Base-by-base conservation (phyloP, 2,888 invertebrate genomes). In the Biston stratarius region DNA sequence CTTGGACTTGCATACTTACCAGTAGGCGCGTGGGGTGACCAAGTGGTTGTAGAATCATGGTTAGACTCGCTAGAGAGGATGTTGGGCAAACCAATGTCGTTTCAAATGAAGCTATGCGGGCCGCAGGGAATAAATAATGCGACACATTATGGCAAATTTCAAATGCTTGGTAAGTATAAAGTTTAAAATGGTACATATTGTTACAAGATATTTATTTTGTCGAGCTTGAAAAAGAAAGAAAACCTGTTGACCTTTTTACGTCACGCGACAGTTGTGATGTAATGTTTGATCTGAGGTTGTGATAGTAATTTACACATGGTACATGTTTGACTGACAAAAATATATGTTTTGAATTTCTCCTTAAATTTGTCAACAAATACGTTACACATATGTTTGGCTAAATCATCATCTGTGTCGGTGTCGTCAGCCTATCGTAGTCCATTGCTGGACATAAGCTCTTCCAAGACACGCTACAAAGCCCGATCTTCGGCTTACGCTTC, bases 101-200 rank as follows among this genome's bases (percentile, higher is more conserved):
- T 96, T 81, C 86, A 93, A 69, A 82, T 96, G 60, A 94, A 94
- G 73, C 88, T 96, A 12, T 96, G 96, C 85, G 95, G 95, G 2
- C 85, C 91, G 47, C 77, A 78, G 40, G 84, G 87, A 53, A 62
- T 74, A 0, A 85, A 82, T 0, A 90, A 92, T 72, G 86, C 89
- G 0, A 88, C 91, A 15, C 94, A 94, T 74, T 91, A 91, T 83
- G 95, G 95, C 2, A 87, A 84, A 63, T 90, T 95, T 83, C 83
- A 91, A 66, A 84, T 95, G 74, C 73, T 91, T 72, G 90, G 94
- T 94, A 83, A 77, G 84, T 61, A 14, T 5, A 6, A 53, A 10
- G 38, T 14, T 9, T 53, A 3, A n/a, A n/a, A n/a, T n/a, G n/a
- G n/a, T n/a, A n/a, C n/a, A n/a, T 12, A 44, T 12, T 44, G 11